Evolutionary conservation across 2,797 vertebrate species (phyloP), one percentile per base, ranked within the genome.

Genomic region (Vespertilio murinus): DNA sequence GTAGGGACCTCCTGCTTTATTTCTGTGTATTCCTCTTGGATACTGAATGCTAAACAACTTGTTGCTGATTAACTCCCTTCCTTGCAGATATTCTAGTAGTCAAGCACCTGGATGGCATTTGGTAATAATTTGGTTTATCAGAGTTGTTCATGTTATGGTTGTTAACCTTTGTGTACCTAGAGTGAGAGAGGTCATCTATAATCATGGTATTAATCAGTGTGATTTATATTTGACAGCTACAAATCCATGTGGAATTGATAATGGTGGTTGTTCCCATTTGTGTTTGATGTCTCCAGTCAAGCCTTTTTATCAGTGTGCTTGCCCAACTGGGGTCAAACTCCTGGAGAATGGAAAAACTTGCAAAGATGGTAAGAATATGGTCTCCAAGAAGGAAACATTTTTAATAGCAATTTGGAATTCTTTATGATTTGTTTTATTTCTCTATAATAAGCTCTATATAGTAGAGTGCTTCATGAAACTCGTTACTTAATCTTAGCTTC

Each of bases 261-360:
- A 99, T 49, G 99, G 99, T 64, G 99, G 99, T 73, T 99, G 99
- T 97, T 99, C 99, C 93, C 99, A 99, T 97, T 99, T 99, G 95
- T 99, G 99, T 97, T 98, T 99, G 97, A 99, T 99, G 97, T 99
- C 99, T 70, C 99, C 99, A 8, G 79, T 97, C 90, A 97, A 98
- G 95, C 99, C 99, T 16, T 99, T 98, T 97, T 99, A 98, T 96
- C 99, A 98, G 94, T 99, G 99, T 95, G 99, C 99, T 92, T 99
- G 99, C 98, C 99, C 99, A 90, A 99, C 99, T 2, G 99, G 99
- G 8, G 99, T 99, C 92, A 99, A 98, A 97, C 99, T 99, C 94
- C 98, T 99, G 92, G 99, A 99, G 88, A 99, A 99, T 97, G 98
- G 98, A 85, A 98, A 98, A 98, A 99, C 98, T 97, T 99, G 99